Conservation (phyloP, 2,888 invertebrate genomes). For the Tenthredo scrophulariae region DNA sequence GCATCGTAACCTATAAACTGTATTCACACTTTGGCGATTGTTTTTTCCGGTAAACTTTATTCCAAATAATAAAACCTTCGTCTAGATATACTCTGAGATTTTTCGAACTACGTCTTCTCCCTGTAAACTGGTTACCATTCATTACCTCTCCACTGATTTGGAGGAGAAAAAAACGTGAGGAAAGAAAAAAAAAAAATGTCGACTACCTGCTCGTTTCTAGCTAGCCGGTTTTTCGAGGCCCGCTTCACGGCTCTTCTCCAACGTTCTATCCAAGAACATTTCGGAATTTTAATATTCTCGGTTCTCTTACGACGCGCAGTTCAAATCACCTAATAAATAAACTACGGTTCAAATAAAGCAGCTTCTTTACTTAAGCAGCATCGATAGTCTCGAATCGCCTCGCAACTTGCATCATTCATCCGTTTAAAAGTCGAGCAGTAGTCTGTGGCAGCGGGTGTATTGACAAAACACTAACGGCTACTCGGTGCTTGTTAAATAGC, state of each 20-base stretch:
- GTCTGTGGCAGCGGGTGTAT: constrained; percentile 40
- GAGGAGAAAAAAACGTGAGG: not conserved
- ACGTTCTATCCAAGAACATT: not conserved
- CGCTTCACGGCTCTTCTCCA: not conserved
- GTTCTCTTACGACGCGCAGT: not conserved
- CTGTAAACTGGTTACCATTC: constrained; percentile 35
- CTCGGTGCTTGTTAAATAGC: constrained; percentile 22
- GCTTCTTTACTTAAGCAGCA: not conserved
- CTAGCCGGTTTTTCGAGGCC: constrained; percentile 55
- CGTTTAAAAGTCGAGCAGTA: not conserved
- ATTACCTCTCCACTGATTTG: constrained; percentile 19
- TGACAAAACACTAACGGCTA: constrained; percentile 37
- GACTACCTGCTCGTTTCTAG: constrained; percentile 61
- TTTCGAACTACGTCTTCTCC: not conserved
- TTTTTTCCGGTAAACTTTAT: not conserved
- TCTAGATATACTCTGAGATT: not conserved
- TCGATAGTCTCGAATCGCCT: too few relatives aligned
- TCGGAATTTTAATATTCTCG: not conserved
- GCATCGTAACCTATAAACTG: constrained; percentile 3
- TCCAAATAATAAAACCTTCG: not conserved
- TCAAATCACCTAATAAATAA: not conserved
- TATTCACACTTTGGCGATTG: not conserved
- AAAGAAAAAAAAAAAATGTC: constrained; percentile 53
- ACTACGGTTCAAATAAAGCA: not conserved
- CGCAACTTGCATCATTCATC: not conserved